These are phyloP conservation scores for Scomber japonicus DNA, from an alignment of 2,113 vertebrate species.

Conservation along the genomic window DNA sequence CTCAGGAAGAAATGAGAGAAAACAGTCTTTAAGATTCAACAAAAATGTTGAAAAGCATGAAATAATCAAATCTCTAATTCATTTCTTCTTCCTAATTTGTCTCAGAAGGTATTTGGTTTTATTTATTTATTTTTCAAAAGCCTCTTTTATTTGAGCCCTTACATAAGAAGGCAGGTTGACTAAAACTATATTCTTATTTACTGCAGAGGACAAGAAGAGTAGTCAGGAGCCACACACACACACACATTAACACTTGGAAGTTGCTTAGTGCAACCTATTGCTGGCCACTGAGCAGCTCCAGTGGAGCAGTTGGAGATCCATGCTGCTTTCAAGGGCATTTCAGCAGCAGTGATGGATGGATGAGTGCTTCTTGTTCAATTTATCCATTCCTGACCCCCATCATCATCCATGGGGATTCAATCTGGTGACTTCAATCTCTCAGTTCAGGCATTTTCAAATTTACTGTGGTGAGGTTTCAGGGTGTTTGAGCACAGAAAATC, in stretches of 20 bases:
- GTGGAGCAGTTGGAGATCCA: conserved; percentile 66
- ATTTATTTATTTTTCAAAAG: neutral
- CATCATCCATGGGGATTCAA: conserved; percentile 33
- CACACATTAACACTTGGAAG: conserved; percentile 28
- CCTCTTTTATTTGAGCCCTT: neutral
- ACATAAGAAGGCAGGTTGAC: neutral
- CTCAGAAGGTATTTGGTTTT: neutral
- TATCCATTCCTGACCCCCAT: conserved; percentile 46
- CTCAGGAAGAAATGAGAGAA: neutral
- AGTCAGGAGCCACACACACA: neutral
- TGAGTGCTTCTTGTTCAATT: conserved; percentile 50
- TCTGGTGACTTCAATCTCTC: conserved; percentile 50
- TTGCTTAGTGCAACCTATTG: conserved; percentile 53
- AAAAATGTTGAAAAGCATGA: neutral
- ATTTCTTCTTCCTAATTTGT: neutral
- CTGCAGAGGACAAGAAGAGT: conserved; percentile 23
- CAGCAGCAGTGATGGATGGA: conserved; percentile 60
- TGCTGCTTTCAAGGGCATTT: conserved; percentile 71
- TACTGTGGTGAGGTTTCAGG: conserved; percentile 10
- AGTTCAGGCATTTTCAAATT: conserved; percentile 19
- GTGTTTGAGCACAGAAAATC: conserved; percentile 2
- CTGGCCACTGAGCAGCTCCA: conserved; percentile 59
- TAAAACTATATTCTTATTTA: conserved; percentile 26
- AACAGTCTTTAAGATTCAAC: conserved; percentile 1
- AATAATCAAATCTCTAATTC: neutral